These are phyloP conservation scores for Stomorhina lunata DNA, from an alignment of 2,888 invertebrate species.

Conservation along the genomic window DNA sequence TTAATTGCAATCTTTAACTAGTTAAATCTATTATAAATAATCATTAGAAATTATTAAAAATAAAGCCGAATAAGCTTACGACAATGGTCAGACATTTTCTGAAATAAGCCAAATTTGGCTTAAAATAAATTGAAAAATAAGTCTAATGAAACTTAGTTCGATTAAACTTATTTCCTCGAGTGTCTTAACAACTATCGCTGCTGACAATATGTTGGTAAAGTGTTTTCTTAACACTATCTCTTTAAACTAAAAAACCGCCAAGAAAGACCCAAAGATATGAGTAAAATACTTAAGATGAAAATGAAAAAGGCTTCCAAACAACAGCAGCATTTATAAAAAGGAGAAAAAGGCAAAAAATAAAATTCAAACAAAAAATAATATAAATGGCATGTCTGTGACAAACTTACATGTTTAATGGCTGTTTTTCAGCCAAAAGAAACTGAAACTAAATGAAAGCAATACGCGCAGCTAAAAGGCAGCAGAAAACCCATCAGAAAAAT, in stretches of 20 bases:
- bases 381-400: conserved; percentile 65
- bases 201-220: conserved; percentile 16
- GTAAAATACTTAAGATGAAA: neutral
- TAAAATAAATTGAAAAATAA: too few species aligned
- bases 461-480: neutral
- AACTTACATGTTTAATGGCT: conserved; percentile 58
- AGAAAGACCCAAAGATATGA: neutral
- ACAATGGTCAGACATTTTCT: too few species aligned
- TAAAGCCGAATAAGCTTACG: too few species aligned
- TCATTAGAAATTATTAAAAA: too few species aligned
- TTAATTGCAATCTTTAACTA: too few species aligned
- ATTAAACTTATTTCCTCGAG: neutral
- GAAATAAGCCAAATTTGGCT: too few species aligned
- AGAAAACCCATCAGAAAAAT: conserved; percentile 9
- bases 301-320: conserved; percentile 20
- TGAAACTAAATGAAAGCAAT: conserved; percentile 18
- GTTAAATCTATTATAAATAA: too few species aligned
- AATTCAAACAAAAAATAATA: conserved; percentile 42
- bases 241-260: conserved; percentile 11
- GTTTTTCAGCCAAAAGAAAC: conserved; percentile 46
- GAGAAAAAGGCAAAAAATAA: conserved; percentile 11
- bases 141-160: neutral
- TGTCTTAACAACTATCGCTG: neutral
- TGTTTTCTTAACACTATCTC: conserved; percentile 52
- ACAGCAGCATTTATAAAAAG: conserved; percentile 23